phyloP scores from a whole-genome alignment of 2,797 vertebrate species.

The Myoxocephalus aenaeus region DNA sequence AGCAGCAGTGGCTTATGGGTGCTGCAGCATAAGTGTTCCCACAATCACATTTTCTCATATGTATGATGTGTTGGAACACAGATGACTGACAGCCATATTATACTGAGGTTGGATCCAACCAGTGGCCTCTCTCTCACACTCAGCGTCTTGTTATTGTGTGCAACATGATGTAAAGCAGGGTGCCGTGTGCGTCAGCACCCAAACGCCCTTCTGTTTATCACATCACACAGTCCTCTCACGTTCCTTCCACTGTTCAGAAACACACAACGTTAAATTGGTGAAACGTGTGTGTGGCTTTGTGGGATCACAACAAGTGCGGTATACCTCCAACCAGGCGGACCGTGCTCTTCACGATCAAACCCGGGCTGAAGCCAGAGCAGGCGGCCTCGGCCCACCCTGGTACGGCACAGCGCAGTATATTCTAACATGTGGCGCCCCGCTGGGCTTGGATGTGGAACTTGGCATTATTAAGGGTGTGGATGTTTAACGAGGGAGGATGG shows the following conservation, averaged over 20 bases:
- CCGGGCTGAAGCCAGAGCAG: slow-evolving; percentile 54
- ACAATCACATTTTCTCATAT: background rate
- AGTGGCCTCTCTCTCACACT: background rate
- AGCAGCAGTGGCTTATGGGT: too few relatives aligned
- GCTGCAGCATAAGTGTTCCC: background rate
- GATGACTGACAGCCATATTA: too few relatives aligned
- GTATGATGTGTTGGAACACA: background rate
- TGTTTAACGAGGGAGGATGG: slow-evolving; percentile 73
- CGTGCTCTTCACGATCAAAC: slow-evolving; percentile 65
- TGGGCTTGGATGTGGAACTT: slow-evolving; percentile 71
- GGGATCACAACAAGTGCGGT: slow-evolving; percentile 44
- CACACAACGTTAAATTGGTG: slow-evolving; percentile 55
- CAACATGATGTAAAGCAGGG: slow-evolving; percentile 40
- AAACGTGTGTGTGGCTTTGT: slow-evolving; percentile 53
- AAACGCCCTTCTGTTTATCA: slow-evolving; percentile 52
- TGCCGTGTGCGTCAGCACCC: slow-evolving; percentile 47
- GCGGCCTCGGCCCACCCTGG: slow-evolving; percentile 76
- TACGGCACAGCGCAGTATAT: slow-evolving; percentile 64
- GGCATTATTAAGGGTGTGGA: slow-evolving; percentile 75
- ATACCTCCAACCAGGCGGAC: slow-evolving; percentile 52
- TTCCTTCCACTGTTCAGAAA: slow-evolving; percentile 39
- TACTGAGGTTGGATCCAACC: slow-evolving; percentile 8
- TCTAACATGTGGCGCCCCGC: slow-evolving; percentile 72
- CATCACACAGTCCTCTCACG: slow-evolving; percentile 33
- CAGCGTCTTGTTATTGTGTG: slow-evolving; percentile 26